Evolutionary conservation across 2,888 invertebrate genomes (phyloP).

Genomic region (Aphrophora alni): DNA sequence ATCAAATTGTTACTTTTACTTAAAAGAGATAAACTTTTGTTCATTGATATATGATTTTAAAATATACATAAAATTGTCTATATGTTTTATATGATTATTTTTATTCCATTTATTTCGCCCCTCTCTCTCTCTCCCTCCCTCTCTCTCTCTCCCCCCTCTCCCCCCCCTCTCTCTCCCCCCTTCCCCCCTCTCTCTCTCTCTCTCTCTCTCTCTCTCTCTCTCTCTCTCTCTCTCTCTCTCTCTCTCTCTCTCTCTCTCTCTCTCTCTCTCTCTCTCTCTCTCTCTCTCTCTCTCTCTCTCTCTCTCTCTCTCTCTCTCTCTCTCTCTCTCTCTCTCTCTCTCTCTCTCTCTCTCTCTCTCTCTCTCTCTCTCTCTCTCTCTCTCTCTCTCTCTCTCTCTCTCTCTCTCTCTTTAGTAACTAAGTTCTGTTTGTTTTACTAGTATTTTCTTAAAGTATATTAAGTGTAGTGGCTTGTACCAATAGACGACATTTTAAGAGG

Average conservation of each 20-base stretch:
- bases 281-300: not conserved
- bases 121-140: not conserved
- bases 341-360: not conserved
- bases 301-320: not conserved
- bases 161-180: not conserved
- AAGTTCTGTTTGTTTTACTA: not conserved
- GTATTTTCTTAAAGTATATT: no score
- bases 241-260: not conserved
- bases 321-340: not conserved
- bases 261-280: not conserved
- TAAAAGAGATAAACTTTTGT: no score
- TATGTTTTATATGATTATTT: no score
- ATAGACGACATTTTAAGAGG: no score
- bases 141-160: not conserved
- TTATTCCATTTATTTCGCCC: not conserved
- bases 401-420: not conserved
- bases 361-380: not conserved
- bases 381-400: not conserved
- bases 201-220: not conserved
- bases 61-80: no score
- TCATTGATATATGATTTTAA: no score
- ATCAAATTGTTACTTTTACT: no score
- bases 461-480: no score
- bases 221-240: not conserved
- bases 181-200: not conserved